A percentile compares a stretch with the other conserved stretches of the same genome.
Conservation (phyloP, 37 sponge, comb jelly and placozoan species). For the Diacarnus erythraeanus region DNA sequence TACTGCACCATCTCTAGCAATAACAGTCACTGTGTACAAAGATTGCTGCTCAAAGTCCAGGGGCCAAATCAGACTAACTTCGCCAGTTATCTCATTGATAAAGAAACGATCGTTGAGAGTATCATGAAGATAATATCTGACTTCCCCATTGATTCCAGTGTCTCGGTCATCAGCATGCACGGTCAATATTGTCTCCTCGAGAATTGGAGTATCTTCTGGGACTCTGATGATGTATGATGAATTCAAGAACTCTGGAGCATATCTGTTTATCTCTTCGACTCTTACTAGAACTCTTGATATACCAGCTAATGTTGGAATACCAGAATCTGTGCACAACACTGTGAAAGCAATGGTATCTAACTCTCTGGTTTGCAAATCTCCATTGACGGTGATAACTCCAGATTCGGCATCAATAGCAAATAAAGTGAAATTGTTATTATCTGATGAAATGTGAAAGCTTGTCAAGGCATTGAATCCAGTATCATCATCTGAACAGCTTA, state of each 20-base stretch:
- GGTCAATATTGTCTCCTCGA: conserved; percentile 23
- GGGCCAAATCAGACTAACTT: conserved; percentile 9
- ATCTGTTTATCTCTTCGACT: conserved; percentile 33
- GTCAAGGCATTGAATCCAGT: conserved; percentile 36
- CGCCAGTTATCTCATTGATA: conserved; percentile 37
- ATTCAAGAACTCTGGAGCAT: conserved; percentile 45
- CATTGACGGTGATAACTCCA: conserved; percentile 33
- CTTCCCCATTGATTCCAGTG: conserved; percentile 41
- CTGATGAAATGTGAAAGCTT: conserved; percentile 24
- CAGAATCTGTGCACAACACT: conserved; percentile 36
- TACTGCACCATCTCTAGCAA: conserved; percentile 60
- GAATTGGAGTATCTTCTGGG: conserved; percentile 34
- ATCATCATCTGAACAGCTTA: conserved; percentile 70
- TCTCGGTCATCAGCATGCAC: conserved; percentile 40
- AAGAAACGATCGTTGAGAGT: conserved; percentile 26
- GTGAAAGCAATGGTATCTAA: conserved; percentile 36
- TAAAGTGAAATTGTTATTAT: neutral
- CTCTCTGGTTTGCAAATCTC: conserved; percentile 19
- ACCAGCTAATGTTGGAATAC: conserved; percentile 7
- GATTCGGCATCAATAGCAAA: conserved; percentile 31
- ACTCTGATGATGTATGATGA: conserved; percentile 19
- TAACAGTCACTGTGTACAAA: conserved; percentile 26
- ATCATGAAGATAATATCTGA: conserved; percentile 30
- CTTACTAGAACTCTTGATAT: conserved; percentile 17
- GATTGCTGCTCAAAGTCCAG: conserved; percentile 48